A percentile compares a stretch with the other conserved stretches of the same genome.
These are phyloP conservation scores for Scolopax rusticola DNA, from an alignment of 2,797 vertebrate species.

Conservation along the genomic window DNA sequence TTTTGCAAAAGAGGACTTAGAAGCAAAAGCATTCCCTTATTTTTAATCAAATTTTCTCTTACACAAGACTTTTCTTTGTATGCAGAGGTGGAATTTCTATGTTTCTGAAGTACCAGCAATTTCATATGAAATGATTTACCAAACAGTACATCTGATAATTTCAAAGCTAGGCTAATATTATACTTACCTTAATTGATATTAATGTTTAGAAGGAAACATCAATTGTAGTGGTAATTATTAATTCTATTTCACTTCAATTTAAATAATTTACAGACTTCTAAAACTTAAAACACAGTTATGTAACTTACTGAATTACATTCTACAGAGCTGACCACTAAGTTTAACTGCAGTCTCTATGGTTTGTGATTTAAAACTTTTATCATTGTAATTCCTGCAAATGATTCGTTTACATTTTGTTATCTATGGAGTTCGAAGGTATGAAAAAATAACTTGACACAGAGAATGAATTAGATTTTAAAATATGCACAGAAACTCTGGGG, in stretches of 20 bases:
- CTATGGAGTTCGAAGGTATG: not conserved
- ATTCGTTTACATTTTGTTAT: not conserved
- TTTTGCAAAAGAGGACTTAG: not conserved
- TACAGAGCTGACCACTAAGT: not conserved
- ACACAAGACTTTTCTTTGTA: not conserved
- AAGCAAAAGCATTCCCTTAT: not conserved
- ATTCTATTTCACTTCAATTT: not conserved
- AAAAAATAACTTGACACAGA: not conserved
- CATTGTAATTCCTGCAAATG: not conserved
- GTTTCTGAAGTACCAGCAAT: not conserved
- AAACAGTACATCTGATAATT: not conserved
- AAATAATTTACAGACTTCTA: not conserved
- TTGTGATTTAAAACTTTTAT: not conserved
- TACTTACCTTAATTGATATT: not conserved
- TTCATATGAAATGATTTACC: not conserved
- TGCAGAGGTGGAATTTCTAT: not conserved
- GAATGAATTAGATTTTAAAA: not conserved
- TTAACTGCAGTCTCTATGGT: not conserved
- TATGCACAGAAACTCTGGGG: not conserved
- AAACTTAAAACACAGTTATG: not conserved
- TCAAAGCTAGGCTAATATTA: not conserved
- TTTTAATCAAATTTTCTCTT: conserved; percentile 17
- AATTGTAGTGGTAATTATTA: not conserved
- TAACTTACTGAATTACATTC: not conserved
- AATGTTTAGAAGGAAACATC: not conserved